A percentile compares a stretch with the other conserved stretches of the same genome.
These are phyloP conservation scores for Lathamus discolor DNA, from an alignment of 2,113 vertebrate species.

Conservation along the genomic window DNA sequence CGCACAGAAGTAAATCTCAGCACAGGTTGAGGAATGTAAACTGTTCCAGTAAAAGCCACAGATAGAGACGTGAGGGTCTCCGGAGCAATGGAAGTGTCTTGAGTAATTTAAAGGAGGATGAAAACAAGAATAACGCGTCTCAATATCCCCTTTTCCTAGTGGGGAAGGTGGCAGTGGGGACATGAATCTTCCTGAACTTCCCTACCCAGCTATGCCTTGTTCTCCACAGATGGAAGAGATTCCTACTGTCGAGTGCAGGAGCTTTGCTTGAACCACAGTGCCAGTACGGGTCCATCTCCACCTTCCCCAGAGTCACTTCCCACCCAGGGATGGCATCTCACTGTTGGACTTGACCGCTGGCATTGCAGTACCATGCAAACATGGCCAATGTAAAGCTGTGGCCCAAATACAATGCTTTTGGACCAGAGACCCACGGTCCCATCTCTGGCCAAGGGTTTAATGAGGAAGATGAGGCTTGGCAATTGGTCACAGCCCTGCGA, in stretches of 20 bases:
- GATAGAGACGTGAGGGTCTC: background rate
- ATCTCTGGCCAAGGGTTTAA: background rate
- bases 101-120: background rate
- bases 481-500: background rate
- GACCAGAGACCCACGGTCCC: background rate
- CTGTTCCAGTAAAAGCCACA: background rate
- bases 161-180: background rate
- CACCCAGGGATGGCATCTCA: accelerated
- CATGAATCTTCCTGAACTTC: background rate
- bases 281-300: background rate
- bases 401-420: background rate
- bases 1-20: background rate
- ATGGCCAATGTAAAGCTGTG: background rate
- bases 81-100: background rate
- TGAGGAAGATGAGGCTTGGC: background rate
- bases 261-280: background rate
- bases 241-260: accelerated
- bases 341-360: accelerated
- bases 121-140: background rate
- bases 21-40: background rate
- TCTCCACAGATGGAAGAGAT: background rate
- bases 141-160: background rate
- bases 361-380: accelerated
- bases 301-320: background rate
- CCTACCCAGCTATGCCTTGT: background rate